These are phyloP conservation scores for Synanthedon tipuliformis DNA, from an alignment of 2,888 invertebrate genomes.

Conservation along the genomic window DNA sequence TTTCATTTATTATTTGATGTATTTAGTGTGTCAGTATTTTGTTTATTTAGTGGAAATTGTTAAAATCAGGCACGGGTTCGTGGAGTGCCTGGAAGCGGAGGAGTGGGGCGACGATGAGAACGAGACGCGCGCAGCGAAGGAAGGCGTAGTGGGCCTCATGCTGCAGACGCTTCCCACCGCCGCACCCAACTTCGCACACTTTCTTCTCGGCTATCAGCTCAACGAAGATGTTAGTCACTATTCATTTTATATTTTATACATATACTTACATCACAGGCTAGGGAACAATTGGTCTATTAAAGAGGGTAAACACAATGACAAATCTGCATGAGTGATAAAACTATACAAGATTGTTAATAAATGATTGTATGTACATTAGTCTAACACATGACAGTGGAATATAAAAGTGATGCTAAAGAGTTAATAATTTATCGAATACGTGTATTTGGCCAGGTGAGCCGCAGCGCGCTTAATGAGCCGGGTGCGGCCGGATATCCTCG, in stretches of 20 bases:
- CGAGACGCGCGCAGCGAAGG: constrained; percentile 67
- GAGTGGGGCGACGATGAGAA: constrained; percentile 28
- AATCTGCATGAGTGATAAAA: background rate
- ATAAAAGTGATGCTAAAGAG: too few species aligned
- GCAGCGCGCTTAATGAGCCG: constrained; percentile 83
- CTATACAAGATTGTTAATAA: too few species aligned
- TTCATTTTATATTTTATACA: too few species aligned
- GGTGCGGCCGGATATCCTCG: constrained; percentile 79
- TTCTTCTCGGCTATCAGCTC: constrained; percentile 87
- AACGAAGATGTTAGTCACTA: constrained; percentile 72
- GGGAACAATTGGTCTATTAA: too few species aligned
- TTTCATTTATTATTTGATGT: too few species aligned
- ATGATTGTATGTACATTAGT: too few species aligned
- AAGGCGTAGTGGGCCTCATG: constrained; percentile 79
- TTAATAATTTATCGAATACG: background rate
- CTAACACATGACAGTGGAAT: too few species aligned
- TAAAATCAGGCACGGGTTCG: constrained; percentile 77
- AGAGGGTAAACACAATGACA: too few species aligned
- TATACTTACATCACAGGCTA: too few species aligned
- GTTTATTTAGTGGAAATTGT: too few species aligned
- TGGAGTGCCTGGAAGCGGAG: constrained; percentile 85
- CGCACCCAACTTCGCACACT: constrained; percentile 88
- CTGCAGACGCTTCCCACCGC: constrained; percentile 82
- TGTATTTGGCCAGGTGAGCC: constrained; percentile 68
- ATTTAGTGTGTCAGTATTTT: too few species aligned